phyloP scores from a whole-genome alignment of 37 sponge, comb jelly and placozoan genomes.

The Spongia lamella region DNA sequence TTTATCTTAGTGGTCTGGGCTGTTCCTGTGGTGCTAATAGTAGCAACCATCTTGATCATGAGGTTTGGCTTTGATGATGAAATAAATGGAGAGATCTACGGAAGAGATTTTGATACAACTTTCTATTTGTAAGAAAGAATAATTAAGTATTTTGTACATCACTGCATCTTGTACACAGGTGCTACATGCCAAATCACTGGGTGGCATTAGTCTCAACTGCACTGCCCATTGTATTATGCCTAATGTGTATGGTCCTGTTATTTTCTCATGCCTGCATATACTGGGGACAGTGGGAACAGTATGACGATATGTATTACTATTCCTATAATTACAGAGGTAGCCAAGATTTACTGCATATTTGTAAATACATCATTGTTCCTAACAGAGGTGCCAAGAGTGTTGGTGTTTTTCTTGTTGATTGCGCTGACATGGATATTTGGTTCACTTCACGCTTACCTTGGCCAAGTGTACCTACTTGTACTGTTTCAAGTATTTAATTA shows the following conservation, averaged over 20 bases:
- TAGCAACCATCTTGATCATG: slow-evolving; percentile 54
- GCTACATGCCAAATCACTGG: slow-evolving; percentile 65
- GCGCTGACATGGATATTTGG: slow-evolving; percentile 39
- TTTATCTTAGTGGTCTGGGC: slow-evolving; percentile 60
- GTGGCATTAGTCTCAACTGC: slow-evolving; percentile 50
- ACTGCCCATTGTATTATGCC: slow-evolving; percentile 51
- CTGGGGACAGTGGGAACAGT: slow-evolving; percentile 75
- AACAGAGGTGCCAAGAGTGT: slow-evolving; percentile 60
- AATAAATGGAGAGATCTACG: too few species aligned
- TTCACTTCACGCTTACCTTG: slow-evolving; percentile 61
- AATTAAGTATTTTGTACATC: too few species aligned
- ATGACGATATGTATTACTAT: slow-evolving; percentile 67
- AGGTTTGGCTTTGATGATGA: slow-evolving; percentile 16
- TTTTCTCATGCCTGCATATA: slow-evolving; percentile 68
- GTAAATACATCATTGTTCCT: background rate
- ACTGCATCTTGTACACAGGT: too few species aligned
- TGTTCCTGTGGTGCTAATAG: slow-evolving; percentile 30
- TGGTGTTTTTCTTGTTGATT: slow-evolving; percentile 56
- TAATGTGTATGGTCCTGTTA: slow-evolving; percentile 42
- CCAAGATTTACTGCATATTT: background rate
- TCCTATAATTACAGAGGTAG: slow-evolving; percentile 69
- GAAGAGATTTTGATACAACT: too few species aligned
- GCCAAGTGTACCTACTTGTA: slow-evolving; percentile 51
- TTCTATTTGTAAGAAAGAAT: too few species aligned
- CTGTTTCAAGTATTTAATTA: slow-evolving; percentile 53